Percentiles rank a stretch among this genome's conserved stretches.
Conservation (phyloP, 2,888 invertebrate genomes). For the Coleophora deauratella region DNA sequence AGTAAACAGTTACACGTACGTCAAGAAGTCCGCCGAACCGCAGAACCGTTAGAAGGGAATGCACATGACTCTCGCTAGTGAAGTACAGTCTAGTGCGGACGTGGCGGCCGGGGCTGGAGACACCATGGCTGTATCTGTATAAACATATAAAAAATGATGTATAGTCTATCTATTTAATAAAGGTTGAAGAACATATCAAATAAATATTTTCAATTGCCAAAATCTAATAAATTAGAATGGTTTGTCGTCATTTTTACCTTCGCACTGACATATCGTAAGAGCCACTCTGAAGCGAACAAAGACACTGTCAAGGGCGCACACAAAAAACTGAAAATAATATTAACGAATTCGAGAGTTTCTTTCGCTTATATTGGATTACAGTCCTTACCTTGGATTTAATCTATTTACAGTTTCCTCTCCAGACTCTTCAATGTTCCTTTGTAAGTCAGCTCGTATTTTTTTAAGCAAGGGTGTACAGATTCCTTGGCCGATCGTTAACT, state of each 20-base stretch:
- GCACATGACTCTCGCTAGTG: slow-evolving; percentile 99
- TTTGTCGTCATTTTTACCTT: no score
- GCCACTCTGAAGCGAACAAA: no score
- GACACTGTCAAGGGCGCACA: no score
- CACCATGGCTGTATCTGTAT: slow-evolving; percentile 94
- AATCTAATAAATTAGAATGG: no score
- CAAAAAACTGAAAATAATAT: no score
- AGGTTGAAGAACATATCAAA: no score
- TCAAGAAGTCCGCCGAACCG: slow-evolving; percentile 93
- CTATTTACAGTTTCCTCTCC: slow-evolving; percentile 96
- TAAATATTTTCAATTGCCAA: no score
- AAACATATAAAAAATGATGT: not conserved
- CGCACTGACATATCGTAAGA: no score
- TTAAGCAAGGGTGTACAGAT: slow-evolving; percentile 97
- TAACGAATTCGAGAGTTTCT: no score
- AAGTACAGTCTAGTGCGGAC: slow-evolving; percentile 99
- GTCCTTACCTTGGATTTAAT: slow-evolving; percentile 87
- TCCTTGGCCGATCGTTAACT: slow-evolving; percentile 96
- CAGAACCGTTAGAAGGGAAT: slow-evolving; percentile 96
- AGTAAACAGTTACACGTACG: slow-evolving; percentile 62
- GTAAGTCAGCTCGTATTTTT: slow-evolving; percentile 95
- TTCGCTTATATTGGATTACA: no score
- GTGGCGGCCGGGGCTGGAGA: slow-evolving; percentile 97
- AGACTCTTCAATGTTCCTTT: slow-evolving; percentile 92
- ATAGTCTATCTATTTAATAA: no score